These are phyloP conservation scores for Anser cygnoides DNA, from an alignment of 2,113 vertebrate genomes.

Conservation along the genomic window DNA sequence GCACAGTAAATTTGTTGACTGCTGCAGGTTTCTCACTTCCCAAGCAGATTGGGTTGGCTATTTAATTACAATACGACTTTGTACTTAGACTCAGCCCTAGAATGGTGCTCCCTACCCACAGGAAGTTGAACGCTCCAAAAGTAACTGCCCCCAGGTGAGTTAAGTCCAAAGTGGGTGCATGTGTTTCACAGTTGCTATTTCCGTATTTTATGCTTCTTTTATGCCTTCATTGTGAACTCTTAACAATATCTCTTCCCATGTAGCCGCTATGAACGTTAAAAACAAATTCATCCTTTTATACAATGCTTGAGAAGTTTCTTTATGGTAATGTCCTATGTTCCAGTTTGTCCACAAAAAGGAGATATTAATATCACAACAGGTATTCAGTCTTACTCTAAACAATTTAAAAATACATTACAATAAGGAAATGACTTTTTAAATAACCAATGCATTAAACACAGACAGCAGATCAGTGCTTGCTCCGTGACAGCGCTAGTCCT, in stretches of 20 bases:
- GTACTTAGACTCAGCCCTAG: background rate
- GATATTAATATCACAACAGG: slow-evolving; percentile 45
- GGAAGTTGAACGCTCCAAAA: slow-evolving; percentile 42
- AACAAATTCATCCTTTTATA: background rate
- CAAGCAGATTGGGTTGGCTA: background rate
- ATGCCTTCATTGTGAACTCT: background rate
- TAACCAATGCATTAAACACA: slow-evolving; percentile 36
- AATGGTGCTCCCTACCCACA: slow-evolving; percentile 27
- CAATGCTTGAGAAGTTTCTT: slow-evolving; percentile 26
- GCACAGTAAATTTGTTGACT: background rate
- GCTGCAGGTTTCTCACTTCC: background rate
- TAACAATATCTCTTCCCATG: background rate
- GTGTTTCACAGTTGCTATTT: background rate
- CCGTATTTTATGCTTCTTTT: background rate
- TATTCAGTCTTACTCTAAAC: background rate
- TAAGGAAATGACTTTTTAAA: slow-evolving; percentile 52
- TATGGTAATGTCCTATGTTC: background rate
- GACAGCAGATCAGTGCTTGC: slow-evolving; percentile 14
- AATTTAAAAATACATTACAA: slow-evolving; percentile 52
- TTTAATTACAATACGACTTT: slow-evolving; percentile 26
- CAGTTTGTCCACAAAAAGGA: slow-evolving; percentile 47
- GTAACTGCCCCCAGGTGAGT: background rate
- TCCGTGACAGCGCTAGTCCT: background rate
- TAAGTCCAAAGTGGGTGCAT: background rate
- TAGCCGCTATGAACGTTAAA: background rate